phyloP scores from a whole-genome alignment of 2,888 invertebrate genomes.

The Drosophila cognata region DNA sequence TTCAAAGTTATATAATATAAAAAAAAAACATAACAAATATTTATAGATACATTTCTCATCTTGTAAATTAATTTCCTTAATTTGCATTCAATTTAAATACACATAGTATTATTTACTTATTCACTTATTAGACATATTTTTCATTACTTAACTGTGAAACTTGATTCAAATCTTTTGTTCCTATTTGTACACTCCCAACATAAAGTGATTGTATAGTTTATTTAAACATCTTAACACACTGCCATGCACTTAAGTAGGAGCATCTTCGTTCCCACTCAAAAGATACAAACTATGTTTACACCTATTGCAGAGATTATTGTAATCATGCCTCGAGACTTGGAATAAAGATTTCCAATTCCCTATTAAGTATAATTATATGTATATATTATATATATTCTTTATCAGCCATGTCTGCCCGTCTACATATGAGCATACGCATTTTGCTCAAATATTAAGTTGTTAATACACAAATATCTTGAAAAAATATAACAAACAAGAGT shows the following conservation, averaged over 20 bases:
- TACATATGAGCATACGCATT: conserved; percentile 21
- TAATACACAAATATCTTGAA: conserved; percentile 2
- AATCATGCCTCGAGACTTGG: background rate
- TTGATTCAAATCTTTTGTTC: conserved; percentile 13
- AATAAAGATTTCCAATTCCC: background rate
- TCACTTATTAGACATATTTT: background rate
- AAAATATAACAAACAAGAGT: background rate
- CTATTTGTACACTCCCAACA: conserved; percentile 10
- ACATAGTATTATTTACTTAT: background rate
- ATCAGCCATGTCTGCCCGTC: conserved; percentile 11
- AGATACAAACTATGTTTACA: background rate
- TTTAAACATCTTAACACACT: conserved; percentile 8
- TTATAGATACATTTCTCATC: background rate
- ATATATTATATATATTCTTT: conserved; percentile 5
- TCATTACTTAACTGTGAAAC: conserved; percentile 2
- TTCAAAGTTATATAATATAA: background rate
- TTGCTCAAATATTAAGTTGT: background rate
- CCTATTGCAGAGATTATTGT: background rate
- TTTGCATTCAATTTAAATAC: background rate
- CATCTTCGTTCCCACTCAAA: background rate
- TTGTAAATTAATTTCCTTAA: background rate
- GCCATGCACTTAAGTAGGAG: conserved; percentile 4
- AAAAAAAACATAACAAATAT: background rate
- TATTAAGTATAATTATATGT: background rate
- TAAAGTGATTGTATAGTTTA: conserved; percentile 4